Evolutionary conservation across 2,113 vertebrate genomes (phyloP).

Genomic region (Lamprotornis superbus): DNA sequence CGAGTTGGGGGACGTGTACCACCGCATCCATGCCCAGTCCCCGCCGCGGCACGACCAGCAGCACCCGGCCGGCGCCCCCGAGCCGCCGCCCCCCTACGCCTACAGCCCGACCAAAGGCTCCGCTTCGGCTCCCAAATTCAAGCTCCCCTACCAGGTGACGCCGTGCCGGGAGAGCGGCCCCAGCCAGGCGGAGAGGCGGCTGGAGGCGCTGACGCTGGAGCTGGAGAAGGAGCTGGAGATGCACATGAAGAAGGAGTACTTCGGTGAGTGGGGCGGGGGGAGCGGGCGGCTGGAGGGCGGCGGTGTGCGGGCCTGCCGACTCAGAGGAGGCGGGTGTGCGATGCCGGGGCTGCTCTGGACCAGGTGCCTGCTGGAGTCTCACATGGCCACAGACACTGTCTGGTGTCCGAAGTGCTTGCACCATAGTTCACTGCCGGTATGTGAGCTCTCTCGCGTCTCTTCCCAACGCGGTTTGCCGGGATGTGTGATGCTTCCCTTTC

Average conservation of each 20-base stretch:
- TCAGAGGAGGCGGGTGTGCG: not conserved
- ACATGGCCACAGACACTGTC: accelerated
- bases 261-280: conserved; percentile 80
- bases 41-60: conserved; percentile 73
- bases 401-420: not conserved
- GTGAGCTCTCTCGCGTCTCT: not conserved
- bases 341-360: not conserved
- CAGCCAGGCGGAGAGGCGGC: conserved; percentile 89
- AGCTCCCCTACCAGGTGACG: conserved; percentile 88
- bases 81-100: conserved; percentile 62
- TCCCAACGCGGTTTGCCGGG: not conserved
- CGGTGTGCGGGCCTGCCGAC: not conserved
- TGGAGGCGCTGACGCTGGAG: conserved; percentile 94
- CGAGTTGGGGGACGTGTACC: conserved; percentile 76
- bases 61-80: conserved; percentile 28
- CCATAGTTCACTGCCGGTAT: accelerated
- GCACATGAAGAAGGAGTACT: conserved; percentile 96
- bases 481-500: not conserved
- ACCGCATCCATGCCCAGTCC: conserved; percentile 73
- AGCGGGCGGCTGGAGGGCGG: not conserved
- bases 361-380: not conserved
- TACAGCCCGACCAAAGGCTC: conserved; percentile 73
- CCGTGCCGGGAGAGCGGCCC: conserved; percentile 86
- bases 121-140: conserved; percentile 78
- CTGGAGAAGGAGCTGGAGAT: conserved; percentile 96